These are phyloP conservation scores for Chaenocephalus aceratus DNA, from an alignment of 2,113 vertebrate species.

Conservation along the genomic window DNA sequence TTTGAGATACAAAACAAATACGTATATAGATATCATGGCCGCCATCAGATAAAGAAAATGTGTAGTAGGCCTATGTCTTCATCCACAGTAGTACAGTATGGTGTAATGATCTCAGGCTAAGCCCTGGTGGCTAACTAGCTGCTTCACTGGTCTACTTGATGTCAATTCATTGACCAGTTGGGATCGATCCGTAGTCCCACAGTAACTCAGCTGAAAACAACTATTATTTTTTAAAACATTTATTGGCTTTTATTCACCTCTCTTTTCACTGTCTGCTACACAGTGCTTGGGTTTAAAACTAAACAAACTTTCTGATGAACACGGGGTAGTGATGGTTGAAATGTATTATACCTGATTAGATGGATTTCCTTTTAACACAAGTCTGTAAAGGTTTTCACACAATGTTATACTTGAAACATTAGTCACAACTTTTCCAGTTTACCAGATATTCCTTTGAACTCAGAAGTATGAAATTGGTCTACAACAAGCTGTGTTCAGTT, in stretches of 20 bases:
- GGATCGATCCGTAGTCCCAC: slow-evolving; percentile 56
- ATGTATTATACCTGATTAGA: slow-evolving; percentile 1
- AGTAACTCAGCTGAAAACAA: slow-evolving; percentile 55
- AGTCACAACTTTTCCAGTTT: background rate
- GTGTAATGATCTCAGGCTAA: slow-evolving; percentile 54
- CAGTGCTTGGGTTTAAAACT: background rate
- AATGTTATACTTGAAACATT: background rate
- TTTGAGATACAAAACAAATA: background rate
- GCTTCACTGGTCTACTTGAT: slow-evolving; percentile 74
- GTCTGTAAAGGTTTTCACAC: background rate
- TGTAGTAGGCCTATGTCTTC: background rate
- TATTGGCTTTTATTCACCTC: slow-evolving; percentile 26
- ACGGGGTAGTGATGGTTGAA: background rate
- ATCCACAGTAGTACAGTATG: slow-evolving; percentile 1
- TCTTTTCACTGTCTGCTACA: slow-evolving; percentile 9
- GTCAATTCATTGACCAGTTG: slow-evolving; percentile 51
- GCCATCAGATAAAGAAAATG: background rate
- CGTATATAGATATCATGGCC: background rate
- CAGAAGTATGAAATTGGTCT: slow-evolving; percentile 1
- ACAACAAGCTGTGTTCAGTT: slow-evolving; percentile 3
- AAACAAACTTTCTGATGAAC: background rate
- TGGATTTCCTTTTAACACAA: slow-evolving; percentile 1
- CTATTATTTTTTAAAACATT: no score
- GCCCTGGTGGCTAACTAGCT: slow-evolving; percentile 66
- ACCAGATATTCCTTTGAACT: slow-evolving; percentile 20